These are phyloP conservation scores for Aethes cnicana DNA, from an alignment of 2,888 invertebrate species.

Conservation along the genomic window DNA sequence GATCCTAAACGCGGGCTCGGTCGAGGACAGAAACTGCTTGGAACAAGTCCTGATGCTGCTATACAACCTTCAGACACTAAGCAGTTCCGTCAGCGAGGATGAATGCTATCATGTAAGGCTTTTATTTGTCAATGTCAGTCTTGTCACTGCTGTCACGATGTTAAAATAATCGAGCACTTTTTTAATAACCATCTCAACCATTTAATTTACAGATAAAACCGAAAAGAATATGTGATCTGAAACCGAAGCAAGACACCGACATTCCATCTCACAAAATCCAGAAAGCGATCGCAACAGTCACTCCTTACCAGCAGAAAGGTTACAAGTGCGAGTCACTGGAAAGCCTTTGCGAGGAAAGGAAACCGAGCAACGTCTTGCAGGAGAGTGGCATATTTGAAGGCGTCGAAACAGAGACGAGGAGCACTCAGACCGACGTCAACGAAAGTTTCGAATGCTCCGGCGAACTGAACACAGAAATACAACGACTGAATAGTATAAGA, in stretches of 20 bases:
- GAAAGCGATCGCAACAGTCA: constrained; percentile 85
- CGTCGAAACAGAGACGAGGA: constrained; percentile 71
- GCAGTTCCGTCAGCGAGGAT: constrained; percentile 80
- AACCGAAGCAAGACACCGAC: constrained; percentile 66
- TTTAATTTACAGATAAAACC: constrained; percentile 65
- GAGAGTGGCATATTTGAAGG: constrained; percentile 89
- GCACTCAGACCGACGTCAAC: constrained; percentile 83
- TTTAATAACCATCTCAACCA: too few species aligned
- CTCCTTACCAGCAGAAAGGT: constrained; percentile 82
- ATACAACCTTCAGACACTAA: constrained; percentile 83
- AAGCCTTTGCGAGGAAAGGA: constrained; percentile 75
- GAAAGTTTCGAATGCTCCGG: constrained; percentile 77
- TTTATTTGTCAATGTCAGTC: background rate
- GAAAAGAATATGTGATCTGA: constrained; percentile 68
- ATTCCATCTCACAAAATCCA: constrained; percentile 69
- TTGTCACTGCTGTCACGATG: too few species aligned
- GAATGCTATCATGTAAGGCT: constrained; percentile 77
- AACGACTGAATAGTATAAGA: constrained; percentile 84
- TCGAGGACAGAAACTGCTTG: constrained; percentile 83
- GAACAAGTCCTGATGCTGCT: constrained; percentile 84
- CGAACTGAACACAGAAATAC: constrained; percentile 83
- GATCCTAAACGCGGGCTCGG: constrained; percentile 75
- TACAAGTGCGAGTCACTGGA: constrained; percentile 75
- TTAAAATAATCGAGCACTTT: too few species aligned
- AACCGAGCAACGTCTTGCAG: constrained; percentile 83